A percentile compares a stretch with the other conserved stretches of the same genome.
Evolutionary conservation across 2,113 vertebrate genomes (phyloP).

Genomic region (Tichodroma muraria): DNA sequence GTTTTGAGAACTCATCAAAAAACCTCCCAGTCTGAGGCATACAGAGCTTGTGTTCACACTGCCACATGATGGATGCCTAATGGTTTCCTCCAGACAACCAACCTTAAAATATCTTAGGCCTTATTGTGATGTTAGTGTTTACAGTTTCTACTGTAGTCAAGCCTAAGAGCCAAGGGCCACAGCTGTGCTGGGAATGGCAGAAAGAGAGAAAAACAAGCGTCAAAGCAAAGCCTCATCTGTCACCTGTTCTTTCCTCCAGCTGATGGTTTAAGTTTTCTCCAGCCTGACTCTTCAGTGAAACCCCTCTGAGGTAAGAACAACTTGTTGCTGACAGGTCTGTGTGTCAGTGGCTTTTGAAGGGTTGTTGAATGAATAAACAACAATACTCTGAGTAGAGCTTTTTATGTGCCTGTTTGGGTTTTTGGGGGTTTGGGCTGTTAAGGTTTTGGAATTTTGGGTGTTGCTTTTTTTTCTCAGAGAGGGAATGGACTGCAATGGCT

Average conservation of each 20-base stretch:
- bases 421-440: too few relatives aligned
- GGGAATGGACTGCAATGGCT: not conserved
- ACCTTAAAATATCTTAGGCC: not conserved
- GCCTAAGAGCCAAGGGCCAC: not conserved
- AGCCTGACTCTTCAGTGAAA: not conserved
- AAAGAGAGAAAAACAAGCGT: not conserved
- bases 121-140: not conserved
- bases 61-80: not conserved
- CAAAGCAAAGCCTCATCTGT: not conserved
- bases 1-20: not conserved
- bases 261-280: not conserved
- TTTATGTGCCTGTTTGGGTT: not conserved
- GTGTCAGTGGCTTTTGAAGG: not conserved
- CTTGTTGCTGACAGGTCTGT: accelerated
- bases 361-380: not conserved
- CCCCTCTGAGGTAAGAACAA: not conserved
- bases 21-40: not conserved
- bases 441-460: not conserved
- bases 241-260: not conserved
- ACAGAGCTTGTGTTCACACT: not conserved
- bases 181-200: not conserved
- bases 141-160: not conserved
- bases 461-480: not conserved
- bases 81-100: slow-evolving; percentile 8
- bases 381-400: not conserved